Percentiles rank a stretch among this genome's conserved stretches.
These are phyloP conservation scores for Vanessa cardui DNA, from an alignment of 2,888 invertebrate genomes.

Conservation along the genomic window DNA sequence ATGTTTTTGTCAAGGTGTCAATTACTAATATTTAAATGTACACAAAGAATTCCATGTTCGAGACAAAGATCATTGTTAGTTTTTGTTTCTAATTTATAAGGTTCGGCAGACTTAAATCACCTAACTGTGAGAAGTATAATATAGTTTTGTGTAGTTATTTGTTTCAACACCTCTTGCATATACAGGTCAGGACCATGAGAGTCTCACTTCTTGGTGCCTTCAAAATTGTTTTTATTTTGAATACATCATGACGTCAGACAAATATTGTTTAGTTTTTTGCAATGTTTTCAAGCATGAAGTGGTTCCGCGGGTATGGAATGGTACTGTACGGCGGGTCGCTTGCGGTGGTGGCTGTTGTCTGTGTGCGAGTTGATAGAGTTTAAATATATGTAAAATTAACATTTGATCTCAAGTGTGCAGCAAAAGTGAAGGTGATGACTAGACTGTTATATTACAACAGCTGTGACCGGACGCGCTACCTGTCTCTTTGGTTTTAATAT, in stretches of 20 bases:
- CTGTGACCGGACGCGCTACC: conserved; percentile 57
- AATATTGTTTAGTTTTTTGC: conserved; percentile 19
- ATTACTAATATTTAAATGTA: conserved; percentile 54
- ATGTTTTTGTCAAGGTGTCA: conserved; percentile 49
- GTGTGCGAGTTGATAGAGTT: conserved; percentile 77
- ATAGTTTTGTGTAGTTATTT: conserved; percentile 54
- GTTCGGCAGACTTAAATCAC: conserved; percentile 54
- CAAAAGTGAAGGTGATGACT: conserved; percentile 76
- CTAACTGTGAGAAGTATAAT: conserved; percentile 75
- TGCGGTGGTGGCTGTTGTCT: conserved; percentile 65
- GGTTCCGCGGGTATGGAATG: conserved; percentile 32
- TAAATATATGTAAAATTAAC: conserved; percentile 78
- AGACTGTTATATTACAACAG: conserved; percentile 68
- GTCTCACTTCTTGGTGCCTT: conserved; percentile 48
- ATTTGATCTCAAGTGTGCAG: conserved; percentile 83
- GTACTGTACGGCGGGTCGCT: conserved; percentile 40
- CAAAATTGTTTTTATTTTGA: conserved; percentile 15
- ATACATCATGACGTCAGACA: conserved; percentile 9
- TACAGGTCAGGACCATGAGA: conserved; percentile 19
- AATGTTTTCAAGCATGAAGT: conserved; percentile 50
- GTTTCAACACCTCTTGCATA: conserved; percentile 38
- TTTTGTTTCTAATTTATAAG: conserved; percentile 39
- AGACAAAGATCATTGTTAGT: conserved; percentile 34
- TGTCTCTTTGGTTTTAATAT: conserved; percentile 57
- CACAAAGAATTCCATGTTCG: conserved; percentile 47